Evolutionary conservation across 1,140 invertebrate species (phyloP).

Genomic region (Musca vetustissima): DNA sequence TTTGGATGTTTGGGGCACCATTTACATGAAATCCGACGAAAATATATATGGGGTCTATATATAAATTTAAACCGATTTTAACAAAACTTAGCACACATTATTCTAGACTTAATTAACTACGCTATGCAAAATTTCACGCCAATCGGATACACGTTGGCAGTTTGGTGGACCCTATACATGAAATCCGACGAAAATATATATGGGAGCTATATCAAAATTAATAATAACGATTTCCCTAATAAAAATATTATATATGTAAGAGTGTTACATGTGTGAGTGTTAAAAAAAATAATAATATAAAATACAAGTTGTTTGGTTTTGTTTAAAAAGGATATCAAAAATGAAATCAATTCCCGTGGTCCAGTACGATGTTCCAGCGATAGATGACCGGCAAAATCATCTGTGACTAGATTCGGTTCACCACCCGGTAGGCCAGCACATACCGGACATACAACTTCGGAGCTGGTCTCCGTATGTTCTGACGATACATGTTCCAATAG

Average conservation of each 20-base stretch:
- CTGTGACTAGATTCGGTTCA: constrained; percentile 95
- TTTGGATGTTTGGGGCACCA: no score
- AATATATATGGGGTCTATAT: no score
- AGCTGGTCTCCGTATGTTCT: constrained; percentile 53
- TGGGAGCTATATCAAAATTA: no score
- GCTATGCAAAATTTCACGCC: no score
- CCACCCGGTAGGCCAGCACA: constrained; percentile 94
- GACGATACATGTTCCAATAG: constrained; percentile 90
- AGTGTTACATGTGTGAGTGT: not conserved
- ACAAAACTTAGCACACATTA: no score
- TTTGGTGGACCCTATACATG: no score
- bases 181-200: no score
- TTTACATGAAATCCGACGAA: no score
- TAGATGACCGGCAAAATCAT: constrained; percentile 96
- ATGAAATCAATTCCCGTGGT: constrained; percentile 82
- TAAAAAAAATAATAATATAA: constrained; percentile 16
- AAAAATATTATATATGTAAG: no score
- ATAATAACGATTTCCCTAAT: not conserved
- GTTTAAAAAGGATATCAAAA: constrained; percentile 70
- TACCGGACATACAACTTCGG: constrained; percentile 85
- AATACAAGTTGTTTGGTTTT: constrained; percentile 13
- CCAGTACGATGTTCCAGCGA: constrained; percentile 90
- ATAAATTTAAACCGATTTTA: no score
- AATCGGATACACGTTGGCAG: no score
- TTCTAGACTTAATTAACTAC: no score